Evolutionary conservation across 2,113 vertebrate species (phyloP), one percentile per base, ranked within the genome.

Genomic region (Xenus cinereus): DNA sequence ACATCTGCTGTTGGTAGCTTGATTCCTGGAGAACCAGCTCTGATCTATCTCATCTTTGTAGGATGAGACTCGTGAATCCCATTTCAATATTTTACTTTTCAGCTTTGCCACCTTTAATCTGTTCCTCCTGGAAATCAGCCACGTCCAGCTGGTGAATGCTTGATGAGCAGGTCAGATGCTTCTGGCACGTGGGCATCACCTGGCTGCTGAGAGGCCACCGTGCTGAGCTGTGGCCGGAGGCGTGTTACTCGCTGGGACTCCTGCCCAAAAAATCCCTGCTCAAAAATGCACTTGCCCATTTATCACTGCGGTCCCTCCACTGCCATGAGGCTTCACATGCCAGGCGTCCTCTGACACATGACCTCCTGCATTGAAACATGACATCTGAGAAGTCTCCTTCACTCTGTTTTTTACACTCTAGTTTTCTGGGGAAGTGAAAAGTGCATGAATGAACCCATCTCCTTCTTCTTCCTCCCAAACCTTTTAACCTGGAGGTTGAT

Each of bases 51-150:
- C 43, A 23, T 14, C 50, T 33, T 26, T 18, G 39, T 12, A 43
- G 68, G 24, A 15, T 5, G 3, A 81, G 26, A 32, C 24, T 69
- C 27, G 10, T 10, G 64, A 53, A 35, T 1, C 1, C 39, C 23
- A 3, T 18, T 2, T 3, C 14, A 16, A 6, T 13, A 2, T 46
- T 82, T 78, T 37, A 4, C 62, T 33, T 68, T 39, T 35, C 37
- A 6, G 10, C 13, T 13, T 8, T 0, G 0, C 6, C 46, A 7
- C 20, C 14, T 82, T 62, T 41, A 7, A 3, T 21, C 39, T 35
- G 14, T 26, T 48, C 59, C 39, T 77, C 37, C 27, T 12, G 33
- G 66, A 39, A 60, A 33, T 20, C 48, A 14, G 54, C 9, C 24
- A 1, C 41, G 8, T 56, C 43, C 26, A 27, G 20, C n/a, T n/a